Base-by-base conservation (phyloP, 2,113 vertebrate species). In the Mesoclemmys tuberculata region DNA sequence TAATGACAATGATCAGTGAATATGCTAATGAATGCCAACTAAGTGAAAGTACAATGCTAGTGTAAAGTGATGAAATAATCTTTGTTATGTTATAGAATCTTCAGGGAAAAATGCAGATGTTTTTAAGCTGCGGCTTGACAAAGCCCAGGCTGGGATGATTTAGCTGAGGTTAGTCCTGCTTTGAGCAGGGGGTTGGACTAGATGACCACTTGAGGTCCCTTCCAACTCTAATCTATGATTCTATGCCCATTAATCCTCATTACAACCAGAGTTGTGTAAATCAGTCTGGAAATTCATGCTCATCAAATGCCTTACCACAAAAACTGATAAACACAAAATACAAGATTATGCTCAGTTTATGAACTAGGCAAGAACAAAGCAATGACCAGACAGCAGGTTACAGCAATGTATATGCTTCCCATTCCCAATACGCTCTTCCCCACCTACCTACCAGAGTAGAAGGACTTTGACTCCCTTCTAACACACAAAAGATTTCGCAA, bases 1-100 rank as follows among this genome's bases (percentile, higher is more conserved):
- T 82, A 80, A 94, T 89, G 93, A 92, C 91, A 97, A 80, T 77
- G 80, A 92, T 44, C 82, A 89, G 90, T 86, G 86, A 94, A 86
- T 82, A 94, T 64, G 91, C 87, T 85, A 95, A 95, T 88, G 38
- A 89, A 91, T 71, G 79, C 85, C 87, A 46, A 58, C 71, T 64
- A 82, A 84, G 55, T 85, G 81, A 82, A 94, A 21, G 71, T 92
- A 29, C 77, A 87, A 90, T 61, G 81, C 52, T 85, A 93, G 74
- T n/a, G 90, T 1, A 54, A 96, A 96, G 82, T 81, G 85, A 6
- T 26, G 21, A 38, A 85, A 83, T 89, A 51, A 85, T 92, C 89
- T 74, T 44, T 6, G 1, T 78, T 93, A 85, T 29, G 8, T 68
- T 55, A 54, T 3, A 13, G 2, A 3, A 92, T 46, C 83, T 89